Evolutionary conservation across 2,113 vertebrate species (phyloP).

Genomic region (Leptobrachium leishanense): DNA sequence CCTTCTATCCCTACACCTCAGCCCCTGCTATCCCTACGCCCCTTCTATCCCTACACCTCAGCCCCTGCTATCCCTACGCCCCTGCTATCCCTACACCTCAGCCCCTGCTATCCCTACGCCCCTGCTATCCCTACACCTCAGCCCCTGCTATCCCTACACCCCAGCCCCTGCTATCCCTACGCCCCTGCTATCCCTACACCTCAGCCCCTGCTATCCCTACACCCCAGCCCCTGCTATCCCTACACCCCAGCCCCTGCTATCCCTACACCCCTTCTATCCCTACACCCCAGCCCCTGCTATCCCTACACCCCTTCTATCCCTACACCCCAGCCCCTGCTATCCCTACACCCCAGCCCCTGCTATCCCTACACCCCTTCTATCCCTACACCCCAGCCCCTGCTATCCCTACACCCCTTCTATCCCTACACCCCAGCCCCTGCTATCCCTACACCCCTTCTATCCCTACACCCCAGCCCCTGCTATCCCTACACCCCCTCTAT

Average conservation of each 20-base stretch:
- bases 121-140: too few species aligned
- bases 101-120: too few species aligned
- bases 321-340: neutral
- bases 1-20: too few species aligned
- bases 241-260: neutral
- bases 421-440: neutral
- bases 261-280: neutral
- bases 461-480: neutral
- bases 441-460: too few species aligned
- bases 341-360: neutral
- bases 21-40: too few species aligned
- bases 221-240: neutral
- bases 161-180: too few species aligned
- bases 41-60: too few species aligned
- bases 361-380: neutral
- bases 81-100: too few species aligned
- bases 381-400: neutral
- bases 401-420: neutral
- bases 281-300: neutral
- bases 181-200: neutral
- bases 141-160: too few species aligned
- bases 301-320: neutral
- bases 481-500: too few species aligned
- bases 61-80: too few species aligned
- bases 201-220: neutral